Evolutionary conservation across 1,140 invertebrate species (phyloP).

Genomic region (Bombus soroeensis): DNA sequence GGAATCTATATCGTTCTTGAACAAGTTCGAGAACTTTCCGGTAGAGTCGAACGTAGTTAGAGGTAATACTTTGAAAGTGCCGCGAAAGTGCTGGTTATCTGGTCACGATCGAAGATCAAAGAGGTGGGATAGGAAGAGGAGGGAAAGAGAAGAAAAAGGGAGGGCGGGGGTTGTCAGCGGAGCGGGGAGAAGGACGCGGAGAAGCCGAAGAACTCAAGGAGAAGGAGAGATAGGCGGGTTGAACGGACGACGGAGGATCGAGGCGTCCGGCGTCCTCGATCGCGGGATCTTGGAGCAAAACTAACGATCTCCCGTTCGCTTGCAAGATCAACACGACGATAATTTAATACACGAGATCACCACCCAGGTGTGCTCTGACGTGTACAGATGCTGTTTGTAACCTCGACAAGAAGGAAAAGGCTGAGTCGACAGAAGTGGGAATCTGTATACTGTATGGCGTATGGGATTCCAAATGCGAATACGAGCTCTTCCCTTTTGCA

Average conservation of each 20-base stretch:
- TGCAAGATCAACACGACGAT: slow-evolving; percentile 73
- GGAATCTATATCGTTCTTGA: not conserved
- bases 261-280: slow-evolving; percentile 73
- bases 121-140: slow-evolving; percentile 29
- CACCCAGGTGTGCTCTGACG: slow-evolving; percentile 70
- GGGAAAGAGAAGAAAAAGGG: not conserved
- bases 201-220: slow-evolving; percentile 44
- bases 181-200: slow-evolving; percentile 11
- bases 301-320: slow-evolving; percentile 71
- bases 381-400: slow-evolving; percentile 55
- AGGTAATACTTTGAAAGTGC: slow-evolving; percentile 46
- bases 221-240: slow-evolving; percentile 67
- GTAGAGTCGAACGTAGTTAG: slow-evolving; percentile 10
- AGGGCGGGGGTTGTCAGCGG: slow-evolving; percentile 8
- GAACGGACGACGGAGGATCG: slow-evolving; percentile 71
- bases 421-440: slow-evolving; percentile 43
- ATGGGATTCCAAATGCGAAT: slow-evolving; percentile 35
- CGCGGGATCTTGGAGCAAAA: slow-evolving; percentile 69
- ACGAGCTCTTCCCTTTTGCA: not conserved
- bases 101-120: slow-evolving; percentile 50
- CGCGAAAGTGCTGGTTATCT: slow-evolving; percentile 57
- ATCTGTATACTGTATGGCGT: not conserved
- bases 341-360: slow-evolving; percentile 72
- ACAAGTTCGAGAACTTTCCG: slow-evolving; percentile 45
- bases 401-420: slow-evolving; percentile 48